Conservation (phyloP, 2,113 vertebrate species). For the Dasyornis broadbenti region DNA sequence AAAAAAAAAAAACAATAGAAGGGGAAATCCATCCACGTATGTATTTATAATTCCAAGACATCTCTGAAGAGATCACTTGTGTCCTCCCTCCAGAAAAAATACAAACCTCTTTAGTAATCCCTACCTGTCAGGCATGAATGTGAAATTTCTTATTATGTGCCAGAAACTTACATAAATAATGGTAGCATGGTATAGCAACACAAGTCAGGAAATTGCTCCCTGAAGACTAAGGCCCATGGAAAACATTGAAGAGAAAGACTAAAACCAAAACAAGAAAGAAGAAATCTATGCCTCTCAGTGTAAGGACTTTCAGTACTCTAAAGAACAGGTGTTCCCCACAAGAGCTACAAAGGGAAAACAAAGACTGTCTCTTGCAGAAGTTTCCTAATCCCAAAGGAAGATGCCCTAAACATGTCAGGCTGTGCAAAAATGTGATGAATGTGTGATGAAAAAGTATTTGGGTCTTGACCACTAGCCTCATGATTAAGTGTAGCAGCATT, state of each 20-base stretch:
- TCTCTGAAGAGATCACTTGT: not conserved
- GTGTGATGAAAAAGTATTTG: not conserved
- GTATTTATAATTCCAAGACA: not conserved
- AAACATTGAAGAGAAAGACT: not conserved
- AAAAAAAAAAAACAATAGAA: not conserved
- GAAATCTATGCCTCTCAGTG: not conserved
- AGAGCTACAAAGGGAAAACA: not conserved
- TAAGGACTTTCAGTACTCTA: not conserved
- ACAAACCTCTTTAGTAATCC: not conserved
- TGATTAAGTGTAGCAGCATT: not conserved
- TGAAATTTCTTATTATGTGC: not conserved
- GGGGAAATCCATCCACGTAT: not conserved
- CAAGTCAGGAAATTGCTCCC: not conserved
- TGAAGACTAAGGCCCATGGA: not conserved
- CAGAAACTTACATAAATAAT: not conserved
- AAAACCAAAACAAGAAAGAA: not conserved
- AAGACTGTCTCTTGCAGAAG: not conserved
- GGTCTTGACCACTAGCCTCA: not conserved
- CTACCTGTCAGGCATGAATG: accelerated
- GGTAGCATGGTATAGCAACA: not conserved
- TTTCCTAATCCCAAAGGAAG: not conserved
- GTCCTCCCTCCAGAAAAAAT: not conserved
- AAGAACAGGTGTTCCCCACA: not conserved
- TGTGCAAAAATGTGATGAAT: not conserved
- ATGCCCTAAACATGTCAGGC: not conserved